Conservation (phyloP, 2,797 vertebrate species). For the Cetoscarus ocellatus region DNA sequence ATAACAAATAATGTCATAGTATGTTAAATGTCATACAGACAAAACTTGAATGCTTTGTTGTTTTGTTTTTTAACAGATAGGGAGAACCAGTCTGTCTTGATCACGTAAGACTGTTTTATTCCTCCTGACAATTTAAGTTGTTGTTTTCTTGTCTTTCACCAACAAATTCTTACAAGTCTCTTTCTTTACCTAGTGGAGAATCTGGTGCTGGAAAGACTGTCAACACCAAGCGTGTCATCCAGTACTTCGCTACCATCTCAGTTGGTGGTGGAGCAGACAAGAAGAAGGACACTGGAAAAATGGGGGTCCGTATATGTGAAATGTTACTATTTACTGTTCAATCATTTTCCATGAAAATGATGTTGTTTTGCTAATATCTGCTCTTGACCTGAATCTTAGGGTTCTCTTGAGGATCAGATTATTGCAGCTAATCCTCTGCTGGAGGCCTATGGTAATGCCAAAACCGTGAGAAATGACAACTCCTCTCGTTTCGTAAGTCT, state of each 20-base stretch:
- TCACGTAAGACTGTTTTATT: conserved; percentile 85
- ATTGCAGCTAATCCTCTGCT: conserved; percentile 89
- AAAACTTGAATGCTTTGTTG: conserved; percentile 57
- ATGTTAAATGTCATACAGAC: background rate
- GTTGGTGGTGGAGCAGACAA: conserved; percentile 53
- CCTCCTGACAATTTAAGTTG: background rate
- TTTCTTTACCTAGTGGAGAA: conserved; percentile 77
- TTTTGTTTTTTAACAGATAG: conserved; percentile 75
- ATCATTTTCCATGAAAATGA: background rate
- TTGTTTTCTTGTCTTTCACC: background rate
- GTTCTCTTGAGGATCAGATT: conserved; percentile 88
- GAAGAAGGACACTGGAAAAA: conserved; percentile 61
- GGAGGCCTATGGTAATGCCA: conserved; percentile 92
- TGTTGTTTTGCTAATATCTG: background rate
- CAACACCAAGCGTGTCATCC: conserved; percentile 87
- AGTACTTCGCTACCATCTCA: conserved; percentile 85
- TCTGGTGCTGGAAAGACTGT: conserved; percentile 88
- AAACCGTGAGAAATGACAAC: conserved; percentile 94
- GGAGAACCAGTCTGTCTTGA: conserved; percentile 91
- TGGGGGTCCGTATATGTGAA: background rate
- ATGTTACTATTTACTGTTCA: background rate
- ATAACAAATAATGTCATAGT: background rate
- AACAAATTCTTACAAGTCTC: conserved; percentile 14
- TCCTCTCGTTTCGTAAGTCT: conserved; percentile 91
- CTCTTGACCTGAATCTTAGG: conserved; percentile 67